phyloP scores from a whole-genome alignment of 2,797 vertebrate genomes.

The Anguilla obscura region DNA sequence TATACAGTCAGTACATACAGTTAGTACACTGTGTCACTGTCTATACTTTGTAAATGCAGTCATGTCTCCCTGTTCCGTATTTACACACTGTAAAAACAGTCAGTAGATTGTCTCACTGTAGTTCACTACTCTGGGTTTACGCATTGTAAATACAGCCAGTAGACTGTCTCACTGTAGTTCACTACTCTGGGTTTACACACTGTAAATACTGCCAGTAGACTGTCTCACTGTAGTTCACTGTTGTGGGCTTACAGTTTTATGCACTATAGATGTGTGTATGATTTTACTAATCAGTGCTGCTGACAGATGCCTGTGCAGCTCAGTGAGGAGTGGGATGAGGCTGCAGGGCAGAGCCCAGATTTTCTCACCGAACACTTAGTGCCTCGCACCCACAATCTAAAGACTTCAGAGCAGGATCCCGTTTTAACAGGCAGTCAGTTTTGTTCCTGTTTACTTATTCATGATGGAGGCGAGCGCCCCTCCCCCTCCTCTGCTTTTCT shows the following conservation, averaged over 20 bases:
- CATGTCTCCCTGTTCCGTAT: no score
- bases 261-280: neutral
- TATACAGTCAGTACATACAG: neutral
- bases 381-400: neutral
- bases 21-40: neutral
- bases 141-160: no score
- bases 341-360: neutral
- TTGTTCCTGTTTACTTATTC: neutral
- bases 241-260: neutral
- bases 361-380: neutral
- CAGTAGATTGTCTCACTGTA: no score
- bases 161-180: no score
- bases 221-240: neutral
- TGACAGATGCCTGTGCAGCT: no score
- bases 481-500: neutral
- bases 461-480: neutral
- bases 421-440: neutral
- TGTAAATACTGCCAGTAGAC: no score
- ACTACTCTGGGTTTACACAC: no score
- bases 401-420: neutral
- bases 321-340: neutral
- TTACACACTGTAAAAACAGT: no score
- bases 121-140: no score
- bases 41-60: neutral
- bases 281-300: neutral